Evolutionary conservation across 2,888 invertebrate species (phyloP).

Genomic region (Diogma glabrata): DNA sequence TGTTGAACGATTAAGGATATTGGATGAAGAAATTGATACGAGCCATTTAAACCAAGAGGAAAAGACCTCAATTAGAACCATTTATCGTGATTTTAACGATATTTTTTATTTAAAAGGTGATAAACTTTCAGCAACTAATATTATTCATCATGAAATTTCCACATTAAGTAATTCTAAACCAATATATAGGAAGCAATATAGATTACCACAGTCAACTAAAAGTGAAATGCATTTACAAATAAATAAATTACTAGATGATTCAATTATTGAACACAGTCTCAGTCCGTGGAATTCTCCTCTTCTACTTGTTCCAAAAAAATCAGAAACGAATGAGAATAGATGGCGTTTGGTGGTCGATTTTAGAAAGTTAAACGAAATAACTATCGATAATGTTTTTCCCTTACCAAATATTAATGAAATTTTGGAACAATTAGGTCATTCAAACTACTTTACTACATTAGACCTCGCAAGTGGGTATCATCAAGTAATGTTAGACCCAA

Average conservation of each 20-base stretch:
- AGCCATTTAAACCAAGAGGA: neutral
- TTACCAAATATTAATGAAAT: constrained; percentile 18
- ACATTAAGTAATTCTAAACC: neutral
- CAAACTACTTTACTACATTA: constrained; percentile 16
- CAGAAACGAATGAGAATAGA: neutral
- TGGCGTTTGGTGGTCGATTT: constrained; percentile 9
- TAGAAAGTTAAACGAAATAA: constrained; percentile 4
- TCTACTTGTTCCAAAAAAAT: constrained; percentile 6
- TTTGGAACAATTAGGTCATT: constrained; percentile 15
- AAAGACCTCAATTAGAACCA: neutral
- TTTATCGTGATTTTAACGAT: neutral
- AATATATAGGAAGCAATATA: neutral
- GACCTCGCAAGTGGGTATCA: constrained; percentile 18
- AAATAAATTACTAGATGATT: no score
- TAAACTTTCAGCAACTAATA: constrained; percentile 4
- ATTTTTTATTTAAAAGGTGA: constrained; percentile 11
- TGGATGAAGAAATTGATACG: neutral
- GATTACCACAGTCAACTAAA: constrained; percentile 6
- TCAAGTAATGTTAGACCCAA: constrained; percentile 13
- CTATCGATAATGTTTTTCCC: constrained; percentile 11
- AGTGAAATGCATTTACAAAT: neutral
- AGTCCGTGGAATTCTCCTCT: constrained; percentile 5
- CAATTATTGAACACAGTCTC: neutral
- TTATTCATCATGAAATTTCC: neutral
- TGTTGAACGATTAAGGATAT: neutral